Conservation (phyloP, 2,797 vertebrate genomes). For the Sternotherus odoratus region DNA sequence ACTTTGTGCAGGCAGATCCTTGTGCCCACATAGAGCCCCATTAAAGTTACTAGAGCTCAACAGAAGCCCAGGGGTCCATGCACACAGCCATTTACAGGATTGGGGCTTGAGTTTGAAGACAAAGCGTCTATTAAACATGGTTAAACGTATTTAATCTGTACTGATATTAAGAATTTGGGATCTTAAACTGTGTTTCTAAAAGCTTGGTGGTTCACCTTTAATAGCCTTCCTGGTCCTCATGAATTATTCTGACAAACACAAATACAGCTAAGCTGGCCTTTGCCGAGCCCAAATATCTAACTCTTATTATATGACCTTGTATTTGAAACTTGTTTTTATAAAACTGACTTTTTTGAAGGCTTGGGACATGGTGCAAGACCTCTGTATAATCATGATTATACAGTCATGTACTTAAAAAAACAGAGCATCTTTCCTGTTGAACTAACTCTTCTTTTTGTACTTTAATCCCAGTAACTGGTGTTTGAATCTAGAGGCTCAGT, state of each 20-base stretch:
- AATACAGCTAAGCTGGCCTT: background rate
- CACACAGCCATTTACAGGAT: background rate
- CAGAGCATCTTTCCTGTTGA: background rate
- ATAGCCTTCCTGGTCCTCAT: background rate
- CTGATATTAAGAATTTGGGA: background rate
- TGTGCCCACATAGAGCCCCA: background rate
- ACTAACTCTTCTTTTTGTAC: background rate
- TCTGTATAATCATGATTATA: background rate
- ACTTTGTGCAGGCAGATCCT: background rate
- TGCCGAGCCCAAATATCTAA: background rate
- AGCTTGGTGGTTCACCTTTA: background rate
- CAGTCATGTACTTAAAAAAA: background rate
- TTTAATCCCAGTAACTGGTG: fast-evolving
- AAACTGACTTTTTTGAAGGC: background rate
- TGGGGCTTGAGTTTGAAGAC: background rate
- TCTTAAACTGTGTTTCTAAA: background rate
- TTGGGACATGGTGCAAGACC: background rate
- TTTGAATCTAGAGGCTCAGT: background rate
- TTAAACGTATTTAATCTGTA: background rate
- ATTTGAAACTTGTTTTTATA: background rate
- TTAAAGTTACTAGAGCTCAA: background rate
- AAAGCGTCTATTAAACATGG: background rate
- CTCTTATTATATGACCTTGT: background rate
- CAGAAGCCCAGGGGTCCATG: background rate
- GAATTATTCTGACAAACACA: background rate